These are phyloP conservation scores for Dasysyrphus albostriatus DNA, from an alignment of 2,888 invertebrate species.

Conservation along the genomic window DNA sequence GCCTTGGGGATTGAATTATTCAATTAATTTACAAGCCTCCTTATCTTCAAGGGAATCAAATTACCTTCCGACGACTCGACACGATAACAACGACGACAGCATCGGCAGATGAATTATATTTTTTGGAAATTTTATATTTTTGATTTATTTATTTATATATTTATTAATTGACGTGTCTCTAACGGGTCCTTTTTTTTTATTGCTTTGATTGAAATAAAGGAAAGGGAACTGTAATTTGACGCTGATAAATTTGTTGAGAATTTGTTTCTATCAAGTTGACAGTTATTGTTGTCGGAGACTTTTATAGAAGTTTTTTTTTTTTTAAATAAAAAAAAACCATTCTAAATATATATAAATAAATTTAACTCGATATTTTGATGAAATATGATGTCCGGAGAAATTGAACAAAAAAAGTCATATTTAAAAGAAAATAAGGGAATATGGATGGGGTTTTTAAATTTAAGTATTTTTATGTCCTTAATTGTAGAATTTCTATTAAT, in stretches of 20 bases:
- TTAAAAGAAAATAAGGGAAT: too few relatives aligned
- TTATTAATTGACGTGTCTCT: conserved; percentile 12
- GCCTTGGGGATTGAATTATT: conserved; percentile 4
- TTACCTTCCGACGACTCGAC: not conserved
- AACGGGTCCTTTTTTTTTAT: not conserved
- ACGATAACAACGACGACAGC: not conserved
- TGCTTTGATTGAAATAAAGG: not conserved
- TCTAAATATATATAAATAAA: too few relatives aligned
- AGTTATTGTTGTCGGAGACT: not conserved
- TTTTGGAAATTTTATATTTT: not conserved
- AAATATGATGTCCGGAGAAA: too few relatives aligned
- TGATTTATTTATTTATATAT: not conserved
- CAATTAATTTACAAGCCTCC: conserved; percentile 21
- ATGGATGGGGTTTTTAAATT: too few relatives aligned
- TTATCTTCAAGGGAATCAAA: not conserved
- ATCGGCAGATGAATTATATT: not conserved
- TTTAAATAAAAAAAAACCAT: too few relatives aligned
- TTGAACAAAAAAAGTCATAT: too few relatives aligned
- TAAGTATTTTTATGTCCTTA: too few relatives aligned
- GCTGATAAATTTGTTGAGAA: not conserved
- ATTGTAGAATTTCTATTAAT: too few relatives aligned
- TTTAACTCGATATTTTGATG: too few relatives aligned
- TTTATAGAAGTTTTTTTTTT: too few relatives aligned
- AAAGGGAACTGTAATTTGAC: not conserved
- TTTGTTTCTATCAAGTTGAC: not conserved